Base-by-base conservation (phyloP, 2,797 vertebrate species). In the Acanthornis magna region DNA sequence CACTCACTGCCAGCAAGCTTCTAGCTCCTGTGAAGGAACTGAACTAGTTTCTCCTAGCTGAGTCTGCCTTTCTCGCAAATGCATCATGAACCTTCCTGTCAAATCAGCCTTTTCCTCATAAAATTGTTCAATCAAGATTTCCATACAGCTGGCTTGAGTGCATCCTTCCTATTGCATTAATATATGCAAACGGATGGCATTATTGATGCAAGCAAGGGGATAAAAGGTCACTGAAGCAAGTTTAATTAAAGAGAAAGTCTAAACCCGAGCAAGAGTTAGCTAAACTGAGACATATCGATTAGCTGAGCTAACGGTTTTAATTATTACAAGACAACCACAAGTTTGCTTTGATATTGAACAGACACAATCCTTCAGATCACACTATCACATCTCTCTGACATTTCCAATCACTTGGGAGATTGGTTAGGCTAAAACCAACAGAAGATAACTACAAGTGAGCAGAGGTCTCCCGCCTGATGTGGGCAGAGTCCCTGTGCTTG, bases 241-340 rank as follows among this genome's bases (percentile, higher is more conserved):
- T 92, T 94, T 89, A 89, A 91, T 92, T 85, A 85, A 87, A 89
- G 42, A 79, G 30, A 70, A 90, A 83, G 36, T 67, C 81, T 93
- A 50, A 92, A 91, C 68, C 34, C 67, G 65, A 70, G 81, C 38
- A 91, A 51, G 61, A 88, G 40, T 91, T 95, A 71, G 42, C 67
- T 79, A 62, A 93, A 84, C 63, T 70, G 55, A 92, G 72, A 85
- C 54, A 19, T 79, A 95, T 74, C 1, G 62, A 95, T 93, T 71
- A 91, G 34, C 75, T 77, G 72, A 88, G 57, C 38, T 65, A 62
- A 70, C 5, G 10, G 19, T 85, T 95, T 87, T 78, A 93, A 86
- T 96, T 95, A 85, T 91, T 80, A 89, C 61, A 72, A 77, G 72
- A 61, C 72, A 77, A 73, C 84, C 30, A n/a, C 48, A 57, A 57